A percentile compares a stretch with the other conserved stretches of the same genome.
Conservation (phyloP, 2,113 vertebrate genomes). For the Microcebus murinus region DNA sequence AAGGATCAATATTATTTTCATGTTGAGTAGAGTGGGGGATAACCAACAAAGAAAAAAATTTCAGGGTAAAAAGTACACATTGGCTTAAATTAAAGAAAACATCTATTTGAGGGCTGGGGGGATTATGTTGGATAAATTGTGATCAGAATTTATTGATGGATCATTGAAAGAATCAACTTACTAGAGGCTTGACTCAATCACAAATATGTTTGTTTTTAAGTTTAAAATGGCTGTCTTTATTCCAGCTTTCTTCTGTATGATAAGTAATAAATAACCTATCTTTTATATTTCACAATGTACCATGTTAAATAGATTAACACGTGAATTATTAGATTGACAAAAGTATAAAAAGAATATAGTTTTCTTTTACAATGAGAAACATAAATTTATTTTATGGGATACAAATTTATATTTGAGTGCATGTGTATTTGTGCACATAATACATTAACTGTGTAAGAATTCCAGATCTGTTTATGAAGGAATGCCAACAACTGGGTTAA, state of each 20-base stretch:
- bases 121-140: not conserved
- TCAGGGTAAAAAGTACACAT: too few relatives aligned
- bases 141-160: not conserved
- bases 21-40: not conserved
- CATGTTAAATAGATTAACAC: not conserved
- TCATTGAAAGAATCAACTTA: not conserved
- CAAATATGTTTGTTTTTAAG: not conserved
- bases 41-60: not conserved
- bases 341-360: not conserved
- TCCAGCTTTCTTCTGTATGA: too few relatives aligned
- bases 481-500: not conserved
- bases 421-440: not conserved
- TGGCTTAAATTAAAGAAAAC: not conserved
- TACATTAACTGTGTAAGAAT: slow-evolving; percentile 2
- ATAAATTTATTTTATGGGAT: not conserved
- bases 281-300: not conserved
- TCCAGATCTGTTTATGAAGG: not conserved
- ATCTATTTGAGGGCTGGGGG: not conserved
- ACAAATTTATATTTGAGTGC: not conserved
- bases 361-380: not conserved
- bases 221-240: not conserved
- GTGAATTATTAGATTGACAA: not conserved
- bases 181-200: not conserved
- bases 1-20: not conserved
- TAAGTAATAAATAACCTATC: not conserved